Base-by-base conservation (phyloP, 2,888 invertebrate species). In the Tryphoninae sp. region DNA sequence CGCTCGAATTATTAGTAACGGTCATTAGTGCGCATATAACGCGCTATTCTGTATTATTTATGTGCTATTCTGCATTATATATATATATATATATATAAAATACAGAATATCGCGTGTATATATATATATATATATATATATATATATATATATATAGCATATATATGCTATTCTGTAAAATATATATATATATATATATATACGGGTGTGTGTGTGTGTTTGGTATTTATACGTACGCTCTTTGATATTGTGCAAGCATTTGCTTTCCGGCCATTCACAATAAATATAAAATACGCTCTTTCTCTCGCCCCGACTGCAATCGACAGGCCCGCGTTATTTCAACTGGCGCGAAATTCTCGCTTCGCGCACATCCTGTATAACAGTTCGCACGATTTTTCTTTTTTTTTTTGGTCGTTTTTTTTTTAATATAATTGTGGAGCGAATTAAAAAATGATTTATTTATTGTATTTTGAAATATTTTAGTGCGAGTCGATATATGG, bases 21-120 rank as follows among this genome's bases (percentile, higher is more conserved):
- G n/a, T 72, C 65, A 73, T 78, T 78, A 71, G 69, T 45, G 49
- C 55, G 62, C 69, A 64, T 71, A 65, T 71, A 55, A 73, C 73
- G 73, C 33, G 19, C 7, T 74, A 55, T 55, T 42, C 13, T 59
- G 74, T 19, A 9, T 59, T 55, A 26, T 61, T 13, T 26, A 33
- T 45, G 13, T 33, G n/a, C n/a, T n/a, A n/a, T n/a, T n/a, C n/a
- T n/a, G n/a, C n/a, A n/a, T n/a, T n/a, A 59, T 67, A 11, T 45
- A 11, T 45, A 11, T 45, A 45, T 45, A 11, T 9, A 11, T 45
- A n/a, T n/a, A n/a, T n/a, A n/a, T n/a, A n/a, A n/a, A n/a, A n/a
- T n/a, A n/a, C n/a, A n/a, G n/a, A n/a, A n/a, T n/a, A n/a, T n/a
- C n/a, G n/a, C n/a, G n/a, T n/a, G n/a, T n/a, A n/a, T n/a, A n/a